These are phyloP conservation scores for Oenanthe oenanthe DNA, from an alignment of 2,113 vertebrate genomes.

Conservation along the genomic window DNA sequence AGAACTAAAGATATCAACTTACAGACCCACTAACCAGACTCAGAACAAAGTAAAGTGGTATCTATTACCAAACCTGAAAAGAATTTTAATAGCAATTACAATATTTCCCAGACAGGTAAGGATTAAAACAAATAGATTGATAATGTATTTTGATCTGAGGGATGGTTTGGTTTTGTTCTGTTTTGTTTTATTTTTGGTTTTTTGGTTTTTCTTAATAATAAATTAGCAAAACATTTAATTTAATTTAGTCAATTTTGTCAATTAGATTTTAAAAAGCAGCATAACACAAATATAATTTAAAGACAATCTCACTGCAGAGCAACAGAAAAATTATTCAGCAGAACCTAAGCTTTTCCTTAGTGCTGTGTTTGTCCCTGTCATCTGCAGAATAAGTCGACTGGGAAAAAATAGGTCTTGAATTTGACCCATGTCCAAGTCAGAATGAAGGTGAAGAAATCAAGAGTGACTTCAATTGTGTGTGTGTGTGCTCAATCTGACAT, in stretches of 20 bases:
- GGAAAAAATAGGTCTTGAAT: neutral
- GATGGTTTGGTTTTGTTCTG: neutral
- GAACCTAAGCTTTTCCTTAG: neutral
- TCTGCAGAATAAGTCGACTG: neutral
- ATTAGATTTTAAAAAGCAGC: neutral
- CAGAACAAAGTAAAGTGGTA: neutral
- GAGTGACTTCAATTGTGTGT: neutral
- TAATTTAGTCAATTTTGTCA: neutral
- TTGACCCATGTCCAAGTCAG: neutral
- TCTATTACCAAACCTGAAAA: neutral
- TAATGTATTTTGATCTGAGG: neutral
- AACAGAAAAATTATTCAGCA: neutral
- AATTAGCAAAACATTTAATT: neutral
- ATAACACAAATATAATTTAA: neutral
- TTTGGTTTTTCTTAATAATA: neutral
- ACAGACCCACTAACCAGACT: neutral
- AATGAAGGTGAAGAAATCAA: conserved; percentile 42
- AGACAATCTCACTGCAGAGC: neutral
- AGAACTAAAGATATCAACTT: neutral
- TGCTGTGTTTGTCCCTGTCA: neutral
- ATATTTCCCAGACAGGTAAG: conserved; percentile 4
- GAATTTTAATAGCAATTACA: neutral
- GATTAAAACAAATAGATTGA: neutral
- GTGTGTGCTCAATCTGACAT: neutral
- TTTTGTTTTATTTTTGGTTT: no score